Conservation (phyloP, 2,113 vertebrate species). For the Aphyosemion australe region DNA sequence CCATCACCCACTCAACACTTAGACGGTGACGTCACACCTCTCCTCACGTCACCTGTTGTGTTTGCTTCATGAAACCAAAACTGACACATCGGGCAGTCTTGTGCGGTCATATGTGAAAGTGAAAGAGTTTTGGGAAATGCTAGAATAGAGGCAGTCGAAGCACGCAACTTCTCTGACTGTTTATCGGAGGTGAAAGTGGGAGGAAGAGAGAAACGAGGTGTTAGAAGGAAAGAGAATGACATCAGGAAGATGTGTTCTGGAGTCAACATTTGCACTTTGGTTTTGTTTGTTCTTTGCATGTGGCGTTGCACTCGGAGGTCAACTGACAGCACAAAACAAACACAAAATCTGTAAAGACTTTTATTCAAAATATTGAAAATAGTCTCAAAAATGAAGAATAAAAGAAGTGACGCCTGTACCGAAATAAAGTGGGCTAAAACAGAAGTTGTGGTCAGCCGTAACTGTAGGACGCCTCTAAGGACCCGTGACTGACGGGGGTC, state of each 20-base stretch:
- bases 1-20: background rate
- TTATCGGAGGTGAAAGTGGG: background rate
- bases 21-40: constrained; percentile 8
- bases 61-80: constrained; percentile 31
- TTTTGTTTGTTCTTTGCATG: no score
- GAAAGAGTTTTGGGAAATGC: constrained; percentile 37
- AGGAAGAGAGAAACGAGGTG: background rate
- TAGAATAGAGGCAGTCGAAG: background rate
- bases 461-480: no score
- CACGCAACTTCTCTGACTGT: background rate
- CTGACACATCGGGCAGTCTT: constrained; percentile 1
- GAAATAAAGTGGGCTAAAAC: no score
- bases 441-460: no score
- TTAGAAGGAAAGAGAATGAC: constrained; percentile 18
- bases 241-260: background rate
- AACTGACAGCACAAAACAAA: no score
- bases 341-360: no score
- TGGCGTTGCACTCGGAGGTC: no score
- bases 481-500: no score
- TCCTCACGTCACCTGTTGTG: background rate
- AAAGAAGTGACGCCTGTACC: no score
- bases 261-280: no score
- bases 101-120: constrained; percentile 43
- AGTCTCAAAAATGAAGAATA: no score
- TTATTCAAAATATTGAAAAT: background rate